phyloP scores from a whole-genome alignment of 2,888 invertebrate genomes.

The Xiphydria camelus region DNA sequence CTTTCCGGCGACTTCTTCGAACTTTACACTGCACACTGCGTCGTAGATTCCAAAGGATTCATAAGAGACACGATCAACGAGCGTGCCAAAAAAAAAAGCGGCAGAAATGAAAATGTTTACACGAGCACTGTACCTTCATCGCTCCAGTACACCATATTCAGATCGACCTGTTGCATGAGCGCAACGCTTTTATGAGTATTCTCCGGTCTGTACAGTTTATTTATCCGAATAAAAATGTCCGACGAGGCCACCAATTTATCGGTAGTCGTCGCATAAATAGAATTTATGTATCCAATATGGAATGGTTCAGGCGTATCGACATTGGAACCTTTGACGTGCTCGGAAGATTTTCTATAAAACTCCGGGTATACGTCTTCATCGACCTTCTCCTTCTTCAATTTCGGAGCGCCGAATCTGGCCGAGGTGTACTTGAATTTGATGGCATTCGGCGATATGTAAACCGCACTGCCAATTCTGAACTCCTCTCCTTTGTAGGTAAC shows the following conservation, averaged over 20 bases:
- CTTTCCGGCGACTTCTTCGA: slow-evolving; percentile 68
- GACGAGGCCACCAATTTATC: slow-evolving; percentile 61
- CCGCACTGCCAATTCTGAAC: slow-evolving; percentile 69
- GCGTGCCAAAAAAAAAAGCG: slow-evolving; percentile 5
- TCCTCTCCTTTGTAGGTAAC: slow-evolving; percentile 66
- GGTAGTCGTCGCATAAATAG: slow-evolving; percentile 64
- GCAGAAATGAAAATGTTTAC: slow-evolving; percentile 7
- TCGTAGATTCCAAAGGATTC: neutral
- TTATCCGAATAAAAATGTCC: slow-evolving; percentile 68
- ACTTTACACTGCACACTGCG: slow-evolving; percentile 62
- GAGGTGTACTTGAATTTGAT: slow-evolving; percentile 61
- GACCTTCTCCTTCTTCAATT: slow-evolving; percentile 57
- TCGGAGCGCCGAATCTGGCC: slow-evolving; percentile 19
- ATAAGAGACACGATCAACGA: neutral
- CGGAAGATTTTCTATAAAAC: slow-evolving; percentile 75
- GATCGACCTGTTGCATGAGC: slow-evolving; percentile 66
- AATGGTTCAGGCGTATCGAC: slow-evolving; percentile 76
- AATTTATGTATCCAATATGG: slow-evolving; percentile 70
- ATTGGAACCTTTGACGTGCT: slow-evolving; percentile 72
- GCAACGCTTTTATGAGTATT: slow-evolving; percentile 67
- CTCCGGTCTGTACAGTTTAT: slow-evolving; percentile 76
- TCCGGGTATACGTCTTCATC: slow-evolving; percentile 81
- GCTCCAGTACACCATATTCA: slow-evolving; percentile 78
- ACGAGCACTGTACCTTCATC: slow-evolving; percentile 66
- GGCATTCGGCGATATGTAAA: slow-evolving; percentile 69